These are phyloP conservation scores for Synergus laeviventris DNA, from an alignment of 2,888 invertebrate species.

Conservation along the genomic window DNA sequence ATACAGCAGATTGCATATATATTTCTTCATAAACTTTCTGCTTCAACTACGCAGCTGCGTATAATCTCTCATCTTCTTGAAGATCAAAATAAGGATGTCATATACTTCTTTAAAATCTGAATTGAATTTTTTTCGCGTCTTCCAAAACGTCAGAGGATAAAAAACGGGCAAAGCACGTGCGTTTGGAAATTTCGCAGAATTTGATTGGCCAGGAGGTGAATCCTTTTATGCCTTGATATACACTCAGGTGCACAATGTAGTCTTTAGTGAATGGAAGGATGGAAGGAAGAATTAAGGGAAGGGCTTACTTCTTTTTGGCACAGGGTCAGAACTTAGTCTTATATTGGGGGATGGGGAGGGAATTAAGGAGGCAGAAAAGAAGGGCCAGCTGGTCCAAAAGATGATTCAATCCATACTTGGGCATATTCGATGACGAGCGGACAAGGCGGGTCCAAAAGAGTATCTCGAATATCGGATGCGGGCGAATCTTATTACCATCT, in stretches of 20 bases:
- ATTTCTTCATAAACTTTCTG: no score
- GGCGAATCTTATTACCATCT: conserved; percentile 48
- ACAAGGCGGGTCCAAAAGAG: conserved; percentile 41
- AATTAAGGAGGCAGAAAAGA: background rate
- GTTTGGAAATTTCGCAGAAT: conserved; percentile 17
- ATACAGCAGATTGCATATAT: no score
- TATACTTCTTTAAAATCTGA: conserved; percentile 1
- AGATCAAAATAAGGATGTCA: background rate
- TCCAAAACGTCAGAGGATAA: background rate
- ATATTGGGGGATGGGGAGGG: background rate
- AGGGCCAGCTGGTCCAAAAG: conserved; percentile 27
- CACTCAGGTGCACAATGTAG: background rate
- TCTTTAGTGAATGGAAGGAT: conserved; percentile 9
- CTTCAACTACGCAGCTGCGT: background rate
- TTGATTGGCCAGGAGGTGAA: conserved; percentile 28
- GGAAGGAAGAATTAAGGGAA: conserved; percentile 6
- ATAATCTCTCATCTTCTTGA: background rate
- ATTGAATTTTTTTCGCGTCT: conserved; percentile 15
- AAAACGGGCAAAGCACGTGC: background rate
- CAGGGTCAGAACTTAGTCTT: background rate
- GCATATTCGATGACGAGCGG: conserved; percentile 34
- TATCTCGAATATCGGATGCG: conserved; percentile 68
- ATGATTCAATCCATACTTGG: conserved; percentile 36
- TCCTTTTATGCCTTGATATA: background rate
- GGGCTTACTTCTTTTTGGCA: conserved; percentile 6